Evolutionary conservation across 2,113 vertebrate species (phyloP).

Genomic region (Anthoscopus minutus): DNA sequence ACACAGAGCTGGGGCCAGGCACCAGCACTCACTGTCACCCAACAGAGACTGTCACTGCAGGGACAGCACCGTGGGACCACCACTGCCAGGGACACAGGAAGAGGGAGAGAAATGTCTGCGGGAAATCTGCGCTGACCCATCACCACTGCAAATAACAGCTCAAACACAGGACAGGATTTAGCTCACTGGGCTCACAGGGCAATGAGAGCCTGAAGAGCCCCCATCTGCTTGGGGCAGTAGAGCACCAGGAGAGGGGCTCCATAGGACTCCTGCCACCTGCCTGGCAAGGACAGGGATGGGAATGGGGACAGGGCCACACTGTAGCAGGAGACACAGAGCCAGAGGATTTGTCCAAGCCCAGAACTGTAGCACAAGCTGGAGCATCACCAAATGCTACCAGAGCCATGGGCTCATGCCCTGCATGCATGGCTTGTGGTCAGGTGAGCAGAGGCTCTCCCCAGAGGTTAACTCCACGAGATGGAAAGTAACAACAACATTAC

Average conservation of each 20-base stretch:
- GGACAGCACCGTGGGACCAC: rapidly evolving
- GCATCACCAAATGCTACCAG: rapidly evolving
- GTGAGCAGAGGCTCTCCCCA: rapidly evolving
- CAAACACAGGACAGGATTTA: not conserved
- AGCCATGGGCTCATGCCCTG: rapidly evolving
- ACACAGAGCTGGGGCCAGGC: not conserved
- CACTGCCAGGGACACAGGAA: not conserved
- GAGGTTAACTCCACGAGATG: not conserved
- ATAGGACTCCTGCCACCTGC: not conserved
- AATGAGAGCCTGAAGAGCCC: rapidly evolving
- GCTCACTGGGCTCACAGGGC: rapidly evolving
- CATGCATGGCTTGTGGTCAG: rapidly evolving
- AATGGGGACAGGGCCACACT: not conserved
- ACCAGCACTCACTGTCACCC: not conserved
- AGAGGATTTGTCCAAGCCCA: not conserved
- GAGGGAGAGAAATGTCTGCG: rapidly evolving
- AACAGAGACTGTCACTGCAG: rapidly evolving
- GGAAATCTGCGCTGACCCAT: rapidly evolving
- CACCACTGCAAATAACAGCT: not conserved
- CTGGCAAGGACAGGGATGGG: not conserved
- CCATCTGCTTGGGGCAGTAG: rapidly evolving
- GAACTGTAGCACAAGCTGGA: not conserved
- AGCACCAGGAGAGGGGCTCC: not conserved
- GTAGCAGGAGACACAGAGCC: not conserved
- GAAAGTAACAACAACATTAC: not conserved